Conservation (phyloP, 2,113 vertebrate genomes). For the Excalfactoria chinensis region DNA sequence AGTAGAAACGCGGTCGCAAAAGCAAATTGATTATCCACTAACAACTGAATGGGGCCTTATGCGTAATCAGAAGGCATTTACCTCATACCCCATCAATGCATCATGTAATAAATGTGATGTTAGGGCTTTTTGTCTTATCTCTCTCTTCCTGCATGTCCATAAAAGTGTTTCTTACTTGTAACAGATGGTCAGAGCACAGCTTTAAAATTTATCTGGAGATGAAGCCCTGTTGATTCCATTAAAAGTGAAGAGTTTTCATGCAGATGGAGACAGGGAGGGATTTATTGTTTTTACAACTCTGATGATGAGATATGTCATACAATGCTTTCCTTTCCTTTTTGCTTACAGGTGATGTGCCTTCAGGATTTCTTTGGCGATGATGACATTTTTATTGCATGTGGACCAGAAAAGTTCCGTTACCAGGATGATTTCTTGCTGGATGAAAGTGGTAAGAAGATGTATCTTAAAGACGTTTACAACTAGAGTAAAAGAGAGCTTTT, state of each 20-base stretch:
- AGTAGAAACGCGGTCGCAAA: neutral
- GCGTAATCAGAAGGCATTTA: conserved; percentile 56
- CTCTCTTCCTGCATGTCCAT: conserved; percentile 33
- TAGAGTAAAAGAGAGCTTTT: conserved; percentile 49
- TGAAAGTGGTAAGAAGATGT: conserved; percentile 88
- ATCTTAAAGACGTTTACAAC: conserved; percentile 58
- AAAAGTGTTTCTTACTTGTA: conserved; percentile 65
- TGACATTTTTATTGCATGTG: conserved; percentile 98
- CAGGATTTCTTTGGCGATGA: conserved; percentile 98
- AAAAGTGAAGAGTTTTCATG: conserved; percentile 49
- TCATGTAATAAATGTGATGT: conserved; percentile 63
- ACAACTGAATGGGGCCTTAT: neutral
- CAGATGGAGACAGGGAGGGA: conserved; percentile 15
- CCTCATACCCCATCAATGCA: conserved; percentile 22
- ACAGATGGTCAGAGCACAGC: conserved; percentile 61
- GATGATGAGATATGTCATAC: conserved; percentile 54
- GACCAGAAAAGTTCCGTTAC: conserved; percentile 99
- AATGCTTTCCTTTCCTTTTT: conserved; percentile 63
- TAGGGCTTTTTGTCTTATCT: conserved; percentile 25
- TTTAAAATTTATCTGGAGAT: conserved; percentile 66
- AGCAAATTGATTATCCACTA: neutral
- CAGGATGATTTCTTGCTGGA: conserved; percentile 99
- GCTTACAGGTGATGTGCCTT: conserved; percentile 91
- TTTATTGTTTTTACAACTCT: conserved; percentile 43
- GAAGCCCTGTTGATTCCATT: conserved; percentile 66